Conservation (phyloP, 2,113 vertebrate genomes). For the Hepsetus odoe region DNA sequence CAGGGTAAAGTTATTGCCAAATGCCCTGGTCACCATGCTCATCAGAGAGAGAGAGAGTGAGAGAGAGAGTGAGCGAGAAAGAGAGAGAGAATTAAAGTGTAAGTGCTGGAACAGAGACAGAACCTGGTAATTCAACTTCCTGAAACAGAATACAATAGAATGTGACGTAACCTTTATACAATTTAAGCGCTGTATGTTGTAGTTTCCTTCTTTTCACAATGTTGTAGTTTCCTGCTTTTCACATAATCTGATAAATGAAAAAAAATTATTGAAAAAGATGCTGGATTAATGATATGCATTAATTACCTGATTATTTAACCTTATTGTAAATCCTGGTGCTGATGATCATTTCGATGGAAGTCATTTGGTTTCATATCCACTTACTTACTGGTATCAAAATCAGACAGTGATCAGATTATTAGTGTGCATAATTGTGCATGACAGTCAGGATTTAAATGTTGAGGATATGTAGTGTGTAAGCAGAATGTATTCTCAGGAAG, state of each 20-base stretch:
- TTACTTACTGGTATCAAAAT: background rate
- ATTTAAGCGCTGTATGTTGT: background rate
- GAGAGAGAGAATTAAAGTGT: background rate
- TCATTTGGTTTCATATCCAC: background rate
- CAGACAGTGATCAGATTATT: background rate
- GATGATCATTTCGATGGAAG: too few species aligned
- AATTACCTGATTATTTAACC: too few species aligned
- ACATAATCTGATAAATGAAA: background rate
- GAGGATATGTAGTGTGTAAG: background rate
- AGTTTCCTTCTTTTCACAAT: background rate
- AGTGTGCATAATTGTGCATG: background rate
- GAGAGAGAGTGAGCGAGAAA: too few species aligned
- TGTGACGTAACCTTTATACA: background rate
- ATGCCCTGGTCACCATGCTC: conserved; percentile 71
- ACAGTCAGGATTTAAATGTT: background rate
- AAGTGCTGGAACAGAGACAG: background rate
- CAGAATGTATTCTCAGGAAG: background rate
- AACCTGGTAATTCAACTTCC: background rate
- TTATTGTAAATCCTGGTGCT: too few species aligned
- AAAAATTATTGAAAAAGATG: too few species aligned
- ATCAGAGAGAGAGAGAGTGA: background rate
- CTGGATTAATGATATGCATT: too few species aligned
- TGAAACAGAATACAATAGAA: background rate
- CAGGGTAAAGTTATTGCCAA: conserved; percentile 74
- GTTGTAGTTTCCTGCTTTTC: background rate